phyloP scores from a whole-genome alignment of 2,888 invertebrate species.

The Plebejus anna region DNA sequence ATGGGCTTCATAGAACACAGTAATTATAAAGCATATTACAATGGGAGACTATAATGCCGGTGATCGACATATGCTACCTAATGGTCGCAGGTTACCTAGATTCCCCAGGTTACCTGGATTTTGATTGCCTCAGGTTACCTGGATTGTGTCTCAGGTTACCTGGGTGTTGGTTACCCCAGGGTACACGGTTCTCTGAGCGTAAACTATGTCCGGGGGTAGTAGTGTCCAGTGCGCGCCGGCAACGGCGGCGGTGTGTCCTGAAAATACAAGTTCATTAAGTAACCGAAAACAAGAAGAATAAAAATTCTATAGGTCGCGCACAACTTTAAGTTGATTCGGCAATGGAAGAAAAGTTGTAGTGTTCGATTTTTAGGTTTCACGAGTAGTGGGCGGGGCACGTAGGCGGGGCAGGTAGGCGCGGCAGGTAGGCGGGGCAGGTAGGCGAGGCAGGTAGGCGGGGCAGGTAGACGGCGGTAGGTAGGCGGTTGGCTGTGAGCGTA shows the following conservation, averaged over 20 bases:
- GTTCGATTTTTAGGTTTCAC: no score
- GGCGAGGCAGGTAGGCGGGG: no score
- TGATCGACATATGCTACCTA: neutral
- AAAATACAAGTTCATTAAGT: constrained; percentile 32
- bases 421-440: no score
- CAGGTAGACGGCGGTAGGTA: no score
- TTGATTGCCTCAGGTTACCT: neutral
- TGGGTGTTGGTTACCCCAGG: neutral
- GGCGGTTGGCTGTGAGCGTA: no score
- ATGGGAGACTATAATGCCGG: neutral
- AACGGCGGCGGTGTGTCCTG: constrained; percentile 73
- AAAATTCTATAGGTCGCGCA: no score
- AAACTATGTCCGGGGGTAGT: constrained; percentile 70
- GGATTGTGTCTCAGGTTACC: no score
- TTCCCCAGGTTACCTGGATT: neutral
- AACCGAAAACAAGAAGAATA: no score
- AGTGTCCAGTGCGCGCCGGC: constrained; percentile 73
- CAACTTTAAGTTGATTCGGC: no score
- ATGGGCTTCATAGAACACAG: neutral
- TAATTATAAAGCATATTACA: neutral
- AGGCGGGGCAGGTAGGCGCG: no score
- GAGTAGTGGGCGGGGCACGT: no score
- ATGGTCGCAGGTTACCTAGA: neutral
- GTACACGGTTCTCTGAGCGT: neutral
- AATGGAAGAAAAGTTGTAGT: no score